Conservation (phyloP, 2,797 vertebrate genomes). For the Gallirallus australis region DNA sequence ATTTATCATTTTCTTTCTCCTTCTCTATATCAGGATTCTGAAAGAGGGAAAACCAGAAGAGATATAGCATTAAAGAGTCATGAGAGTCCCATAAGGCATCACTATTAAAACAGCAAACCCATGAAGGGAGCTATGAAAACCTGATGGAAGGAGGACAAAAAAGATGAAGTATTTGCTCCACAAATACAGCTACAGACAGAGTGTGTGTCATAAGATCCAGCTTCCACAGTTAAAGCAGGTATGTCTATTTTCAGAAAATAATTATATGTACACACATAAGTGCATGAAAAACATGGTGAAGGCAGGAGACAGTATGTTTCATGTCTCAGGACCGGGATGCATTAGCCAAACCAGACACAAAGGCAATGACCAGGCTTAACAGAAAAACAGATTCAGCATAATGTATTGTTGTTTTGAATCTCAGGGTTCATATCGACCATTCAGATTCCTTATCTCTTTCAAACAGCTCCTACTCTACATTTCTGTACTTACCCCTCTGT, state of each 20-base stretch:
- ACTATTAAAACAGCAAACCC: not conserved
- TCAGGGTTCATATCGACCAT: not conserved
- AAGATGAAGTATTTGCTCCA: not conserved
- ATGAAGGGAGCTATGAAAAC: not conserved
- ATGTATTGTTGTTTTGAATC: not conserved
- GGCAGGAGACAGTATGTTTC: not conserved
- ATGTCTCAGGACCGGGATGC: not conserved
- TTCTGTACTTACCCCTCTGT: not conserved
- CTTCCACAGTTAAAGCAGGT: not conserved
- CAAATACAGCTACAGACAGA: not conserved
- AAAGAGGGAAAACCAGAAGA: slow-evolving; percentile 12
- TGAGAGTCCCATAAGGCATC: not conserved
- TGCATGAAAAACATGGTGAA: not conserved
- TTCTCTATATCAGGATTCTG: not conserved
- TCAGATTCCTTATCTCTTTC: not conserved
- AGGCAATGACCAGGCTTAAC: not conserved
- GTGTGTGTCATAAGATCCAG: not conserved
- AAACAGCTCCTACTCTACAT: not conserved
- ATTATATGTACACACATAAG: not conserved
- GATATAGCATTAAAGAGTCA: not conserved
- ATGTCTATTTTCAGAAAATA: not conserved
- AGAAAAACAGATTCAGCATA: not conserved
- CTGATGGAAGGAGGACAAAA: not conserved
- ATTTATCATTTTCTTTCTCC: not conserved
- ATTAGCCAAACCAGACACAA: not conserved